Evolutionary conservation across 2,113 vertebrate species (phyloP).

Genomic region (Hippotragus niger): DNA sequence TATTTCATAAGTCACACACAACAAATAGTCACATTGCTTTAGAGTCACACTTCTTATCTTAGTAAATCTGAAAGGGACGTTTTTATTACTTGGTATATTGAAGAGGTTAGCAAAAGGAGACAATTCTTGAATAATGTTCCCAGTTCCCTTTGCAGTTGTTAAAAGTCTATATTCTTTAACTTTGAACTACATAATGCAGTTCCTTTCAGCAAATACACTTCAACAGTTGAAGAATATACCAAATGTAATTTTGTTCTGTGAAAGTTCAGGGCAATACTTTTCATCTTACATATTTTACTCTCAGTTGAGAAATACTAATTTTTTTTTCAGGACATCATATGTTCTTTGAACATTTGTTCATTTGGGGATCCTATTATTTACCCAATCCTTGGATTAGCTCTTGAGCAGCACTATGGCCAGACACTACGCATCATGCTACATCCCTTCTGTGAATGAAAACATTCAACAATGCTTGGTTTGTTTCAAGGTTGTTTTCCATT

Average conservation of each 20-base stretch:
- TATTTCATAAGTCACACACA: constrained; percentile 30
- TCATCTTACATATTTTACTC: neutral
- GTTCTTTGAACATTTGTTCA: constrained; percentile 47
- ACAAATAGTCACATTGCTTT: neutral
- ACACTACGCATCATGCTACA: neutral
- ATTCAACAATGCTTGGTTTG: constrained; percentile 33
- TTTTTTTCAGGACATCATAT: constrained; percentile 5
- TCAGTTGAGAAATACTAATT: constrained; percentile 21
- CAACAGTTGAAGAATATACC: constrained; percentile 18
- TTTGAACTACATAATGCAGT: constrained; percentile 35
- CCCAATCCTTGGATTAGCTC: neutral
- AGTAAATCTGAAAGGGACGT: neutral
- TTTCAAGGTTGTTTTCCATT: constrained; percentile 35
- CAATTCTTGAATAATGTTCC: constrained; percentile 28
- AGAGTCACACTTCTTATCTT: constrained; percentile 10
- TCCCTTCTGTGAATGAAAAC: constrained; percentile 43
- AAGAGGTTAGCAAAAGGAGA: constrained; percentile 40
- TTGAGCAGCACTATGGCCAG: neutral
- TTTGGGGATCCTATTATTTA: constrained; percentile 36
- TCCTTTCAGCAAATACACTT: constrained; percentile 37
- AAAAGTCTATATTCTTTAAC: constrained; percentile 37
- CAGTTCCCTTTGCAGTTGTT: neutral
- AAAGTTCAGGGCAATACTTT: neutral
- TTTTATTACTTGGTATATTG: constrained; percentile 36
- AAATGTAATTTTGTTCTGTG: constrained; percentile 16